phyloP scores from a whole-genome alignment of 2,113 vertebrate species.

The Microtus ochrogaster region DNA sequence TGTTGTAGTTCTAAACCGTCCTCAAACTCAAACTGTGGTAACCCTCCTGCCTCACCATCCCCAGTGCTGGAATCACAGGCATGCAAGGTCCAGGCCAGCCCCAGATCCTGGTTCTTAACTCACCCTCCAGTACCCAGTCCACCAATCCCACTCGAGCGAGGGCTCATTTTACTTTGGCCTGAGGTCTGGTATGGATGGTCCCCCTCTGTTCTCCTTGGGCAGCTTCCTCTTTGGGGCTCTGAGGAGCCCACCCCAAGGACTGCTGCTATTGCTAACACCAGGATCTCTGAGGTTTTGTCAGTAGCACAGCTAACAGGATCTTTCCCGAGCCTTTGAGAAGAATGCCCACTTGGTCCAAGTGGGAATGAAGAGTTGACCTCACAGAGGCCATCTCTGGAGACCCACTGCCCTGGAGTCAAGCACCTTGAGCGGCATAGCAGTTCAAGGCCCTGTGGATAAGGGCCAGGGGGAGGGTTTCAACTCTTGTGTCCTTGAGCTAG shows the following conservation, averaged over 20 bases:
- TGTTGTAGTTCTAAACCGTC: not conserved
- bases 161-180: not conserved
- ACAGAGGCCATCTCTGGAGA: not conserved
- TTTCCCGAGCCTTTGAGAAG: not conserved
- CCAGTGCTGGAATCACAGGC: not conserved
- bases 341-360: not conserved
- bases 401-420: not conserved
- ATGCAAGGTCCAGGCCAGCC: too few relatives aligned
- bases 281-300: not conserved
- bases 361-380: not conserved
- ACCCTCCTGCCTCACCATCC: not conserved
- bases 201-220: not conserved
- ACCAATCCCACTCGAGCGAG: accelerated
- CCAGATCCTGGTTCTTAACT: not conserved
- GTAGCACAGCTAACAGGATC: not conserved
- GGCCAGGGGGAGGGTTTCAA: not conserved
- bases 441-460: conserved; percentile 1
- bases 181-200: not conserved
- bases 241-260: not conserved
- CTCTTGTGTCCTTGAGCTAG: not conserved
- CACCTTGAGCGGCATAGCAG: not conserved
- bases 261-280: not conserved
- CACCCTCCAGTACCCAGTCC: accelerated
- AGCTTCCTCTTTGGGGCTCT: not conserved
- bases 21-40: not conserved